phyloP scores from a whole-genome alignment of 2,113 vertebrate genomes.

The Nipponia nippon region DNA sequence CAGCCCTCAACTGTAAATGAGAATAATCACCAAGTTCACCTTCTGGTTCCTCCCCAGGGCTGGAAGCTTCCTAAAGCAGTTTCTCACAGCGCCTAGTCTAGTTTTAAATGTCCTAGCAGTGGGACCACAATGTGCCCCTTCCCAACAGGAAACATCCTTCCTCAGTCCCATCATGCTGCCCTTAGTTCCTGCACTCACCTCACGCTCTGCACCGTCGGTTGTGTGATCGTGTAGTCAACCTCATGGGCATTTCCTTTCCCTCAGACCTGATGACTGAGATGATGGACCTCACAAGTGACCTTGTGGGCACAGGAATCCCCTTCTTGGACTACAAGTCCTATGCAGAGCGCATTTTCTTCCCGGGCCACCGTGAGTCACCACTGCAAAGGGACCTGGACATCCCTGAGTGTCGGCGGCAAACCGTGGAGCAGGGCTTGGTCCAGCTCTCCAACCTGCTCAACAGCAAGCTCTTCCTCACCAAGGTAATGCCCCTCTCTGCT shows the following conservation, averaged over 20 bases:
- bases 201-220: not conserved
- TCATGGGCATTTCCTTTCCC: not conserved
- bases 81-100: not conserved
- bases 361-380: conserved; percentile 91
- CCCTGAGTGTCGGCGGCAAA: conserved; percentile 89
- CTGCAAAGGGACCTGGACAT: conserved; percentile 91
- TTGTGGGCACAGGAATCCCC: conserved; percentile 93
- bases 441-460: conserved; percentile 98
- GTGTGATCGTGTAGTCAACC: not conserved
- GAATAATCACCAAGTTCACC: not conserved
- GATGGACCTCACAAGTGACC: conserved; percentile 97
- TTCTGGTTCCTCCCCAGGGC: not conserved
- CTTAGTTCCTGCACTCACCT: not conserved
- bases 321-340: conserved; percentile 96
- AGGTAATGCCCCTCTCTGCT: conserved; percentile 72
- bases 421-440: conserved; percentile 93
- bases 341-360: conserved; percentile 96
- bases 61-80: not conserved
- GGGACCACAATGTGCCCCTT: not conserved
- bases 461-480: conserved; percentile 98
- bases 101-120: not conserved
- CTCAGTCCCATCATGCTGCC: not conserved
- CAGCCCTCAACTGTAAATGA: not conserved
- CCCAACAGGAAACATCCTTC: not conserved
- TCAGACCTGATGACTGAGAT: conserved; percentile 98